These are phyloP conservation scores for Ptychodera flava DNA, from an alignment of 35 echinoderm and acorn worm species.

Conservation along the genomic window DNA sequence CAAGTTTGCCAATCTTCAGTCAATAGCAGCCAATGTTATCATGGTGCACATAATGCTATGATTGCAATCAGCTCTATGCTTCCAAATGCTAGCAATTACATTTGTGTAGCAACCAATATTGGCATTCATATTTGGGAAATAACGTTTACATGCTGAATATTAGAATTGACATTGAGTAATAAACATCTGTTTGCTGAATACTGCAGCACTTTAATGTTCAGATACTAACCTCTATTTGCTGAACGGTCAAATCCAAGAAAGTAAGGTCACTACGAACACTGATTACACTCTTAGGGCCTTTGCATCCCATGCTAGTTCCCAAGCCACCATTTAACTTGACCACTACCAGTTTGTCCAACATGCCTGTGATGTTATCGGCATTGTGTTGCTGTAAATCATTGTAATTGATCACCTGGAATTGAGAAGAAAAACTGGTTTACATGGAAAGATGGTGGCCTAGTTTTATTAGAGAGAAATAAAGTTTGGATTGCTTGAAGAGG, in stretches of 20 bases:
- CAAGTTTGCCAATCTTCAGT: too few relatives aligned
- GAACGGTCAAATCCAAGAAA: conserved; percentile 82
- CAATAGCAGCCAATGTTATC: too few relatives aligned
- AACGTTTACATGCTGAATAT: too few relatives aligned
- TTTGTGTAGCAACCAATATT: too few relatives aligned
- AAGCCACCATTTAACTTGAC: conserved; percentile 94
- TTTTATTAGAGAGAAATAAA: too few relatives aligned
- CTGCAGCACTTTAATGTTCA: too few relatives aligned
- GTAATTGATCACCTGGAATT: conserved; percentile 57
- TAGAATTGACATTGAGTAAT: too few relatives aligned
- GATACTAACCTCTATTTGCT: conserved; percentile 84
- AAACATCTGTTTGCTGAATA: too few relatives aligned
- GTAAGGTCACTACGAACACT: conserved; percentile 92
- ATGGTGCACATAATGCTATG: too few relatives aligned
- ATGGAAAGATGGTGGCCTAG: not conserved
- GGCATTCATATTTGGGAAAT: too few relatives aligned
- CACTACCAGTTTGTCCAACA: conserved; percentile 86
- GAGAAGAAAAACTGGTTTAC: not conserved
- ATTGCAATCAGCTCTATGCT: too few relatives aligned
- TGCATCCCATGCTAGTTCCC: conserved; percentile 96
- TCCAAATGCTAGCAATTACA: too few relatives aligned
- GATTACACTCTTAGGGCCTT: conserved; percentile 91
- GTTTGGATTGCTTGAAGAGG: not conserved
- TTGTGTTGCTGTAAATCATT: conserved; percentile 22
- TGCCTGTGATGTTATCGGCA: conserved; percentile 12